phyloP scores from a whole-genome alignment of 2,113 vertebrate genomes.

The Aphyosemion australe region DNA sequence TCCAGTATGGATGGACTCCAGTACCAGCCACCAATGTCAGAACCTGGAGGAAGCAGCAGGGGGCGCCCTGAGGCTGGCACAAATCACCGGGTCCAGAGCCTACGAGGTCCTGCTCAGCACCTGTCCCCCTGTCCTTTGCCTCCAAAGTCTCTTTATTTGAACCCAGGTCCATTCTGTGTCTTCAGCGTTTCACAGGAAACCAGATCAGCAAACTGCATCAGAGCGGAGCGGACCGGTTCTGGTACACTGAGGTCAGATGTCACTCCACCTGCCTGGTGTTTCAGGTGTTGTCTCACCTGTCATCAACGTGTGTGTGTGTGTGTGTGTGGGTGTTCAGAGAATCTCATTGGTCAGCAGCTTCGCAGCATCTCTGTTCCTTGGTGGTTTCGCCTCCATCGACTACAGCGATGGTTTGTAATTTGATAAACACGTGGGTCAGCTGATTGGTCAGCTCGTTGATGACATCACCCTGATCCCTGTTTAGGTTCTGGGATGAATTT shows the following conservation, averaged over 20 bases:
- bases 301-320: not conserved
- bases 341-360: conserved; percentile 97
- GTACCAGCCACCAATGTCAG: conserved; percentile 83
- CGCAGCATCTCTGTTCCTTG: conserved; percentile 91
- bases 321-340: conserved; percentile 77
- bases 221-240: conserved; percentile 79
- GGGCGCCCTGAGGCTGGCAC: conserved; percentile 82
- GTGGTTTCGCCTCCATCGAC: conserved; percentile 88
- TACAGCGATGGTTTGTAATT: conserved; percentile 84
- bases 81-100: conserved; percentile 90
- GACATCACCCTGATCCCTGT: not conserved
- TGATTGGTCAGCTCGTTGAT: not conserved
- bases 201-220: conserved; percentile 91
- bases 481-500: conserved; percentile 97
- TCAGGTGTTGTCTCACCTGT: not conserved
- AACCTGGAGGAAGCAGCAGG: conserved; percentile 83
- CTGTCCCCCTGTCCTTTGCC: not conserved
- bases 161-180: not conserved
- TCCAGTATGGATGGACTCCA: conserved; percentile 98
- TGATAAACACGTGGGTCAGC: not conserved
- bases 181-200: conserved; percentile 95
- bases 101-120: conserved; percentile 83
- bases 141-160: too few species aligned
- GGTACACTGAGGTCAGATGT: conserved; percentile 84
- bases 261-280: fast-evolving